Evolutionary conservation across 2,797 vertebrate genomes (phyloP).

Genomic region (Prionace glauca): DNA sequence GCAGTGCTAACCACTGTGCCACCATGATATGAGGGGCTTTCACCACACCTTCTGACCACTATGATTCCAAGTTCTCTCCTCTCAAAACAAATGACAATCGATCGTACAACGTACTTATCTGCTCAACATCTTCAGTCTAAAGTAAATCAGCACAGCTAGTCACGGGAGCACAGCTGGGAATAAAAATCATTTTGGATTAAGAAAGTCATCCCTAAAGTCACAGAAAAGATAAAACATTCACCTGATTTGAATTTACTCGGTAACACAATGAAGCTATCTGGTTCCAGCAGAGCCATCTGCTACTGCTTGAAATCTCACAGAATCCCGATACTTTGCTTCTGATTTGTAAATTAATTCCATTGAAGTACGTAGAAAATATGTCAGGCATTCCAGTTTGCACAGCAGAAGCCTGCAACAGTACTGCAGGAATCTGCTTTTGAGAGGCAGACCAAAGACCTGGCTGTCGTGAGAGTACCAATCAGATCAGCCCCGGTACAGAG

Average conservation of each 20-base stretch:
- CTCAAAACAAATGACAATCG: background rate
- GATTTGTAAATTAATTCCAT: conserved; percentile 62
- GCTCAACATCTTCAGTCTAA: background rate
- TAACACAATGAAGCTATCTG: conserved; percentile 63
- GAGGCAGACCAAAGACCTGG: conserved; percentile 19
- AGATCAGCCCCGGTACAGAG: conserved; percentile 8
- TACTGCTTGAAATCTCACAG: conserved; percentile 41
- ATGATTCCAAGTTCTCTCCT: background rate
- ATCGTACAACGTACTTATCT: no score
- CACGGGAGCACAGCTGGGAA: background rate
- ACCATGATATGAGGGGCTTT: background rate
- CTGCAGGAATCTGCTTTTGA: conserved; percentile 25
- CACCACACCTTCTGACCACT: no score
- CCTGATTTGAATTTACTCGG: conserved; percentile 54
- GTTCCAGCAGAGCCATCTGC: conserved; percentile 62
- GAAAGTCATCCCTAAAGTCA: background rate
- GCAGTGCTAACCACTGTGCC: no score
- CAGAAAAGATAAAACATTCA: conserved; percentile 25
- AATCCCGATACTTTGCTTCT: conserved; percentile 28
- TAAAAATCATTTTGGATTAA: background rate
- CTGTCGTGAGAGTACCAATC: conserved; percentile 26
- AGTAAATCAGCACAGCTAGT: background rate
- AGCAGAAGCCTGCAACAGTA: conserved; percentile 20
- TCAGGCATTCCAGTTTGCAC: conserved; percentile 30
- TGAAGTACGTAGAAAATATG: conserved; percentile 46